Base-by-base conservation (phyloP, 2,113 vertebrate species). In the Takifugu flavidus region DNA sequence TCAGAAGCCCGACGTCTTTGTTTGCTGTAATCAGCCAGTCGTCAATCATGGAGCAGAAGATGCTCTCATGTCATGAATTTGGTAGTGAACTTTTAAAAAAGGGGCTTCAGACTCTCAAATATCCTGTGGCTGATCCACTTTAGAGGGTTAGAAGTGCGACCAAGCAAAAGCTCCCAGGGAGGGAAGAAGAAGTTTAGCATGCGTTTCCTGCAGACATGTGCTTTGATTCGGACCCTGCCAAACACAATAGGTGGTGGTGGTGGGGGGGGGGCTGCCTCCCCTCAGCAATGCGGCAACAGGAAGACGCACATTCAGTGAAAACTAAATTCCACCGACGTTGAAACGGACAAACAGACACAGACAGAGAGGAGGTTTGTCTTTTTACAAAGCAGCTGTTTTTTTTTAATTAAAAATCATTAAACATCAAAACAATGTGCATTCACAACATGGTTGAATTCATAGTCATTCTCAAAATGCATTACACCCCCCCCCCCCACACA, bases 171-270 rank as follows among this genome's bases (percentile, higher is more conserved):
- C 10, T n/a, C 13, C 8, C 14, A 58, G 13, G 20, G 56, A 62
- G 53, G 86, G 84, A 88, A 89, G 84, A 56, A 75, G 59, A 76
- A 70, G 61, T 80, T 42, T 5, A 70, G 71, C 66, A 31, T 86
- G 87, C 77, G 84, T 89, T 92, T 90, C 90, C 88, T 87, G 77
- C 68, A 78, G 84, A 86, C 78, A 67, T 67, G 67, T 74, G 75
- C 87, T 91, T 89, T 88, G 84, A 86, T 87, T 89, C 72, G 25
- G 75, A 65, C 70, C 64, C 59, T 25, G 8, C 15, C 5, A 69
- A 88, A 86, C 74, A 90, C 89, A 91, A 90, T 91, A 62, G 85
- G 56, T n/a, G n/a, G n/a, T n/a, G n/a, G n/a, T n/a, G n/a, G n/a
- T n/a, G n/a, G n/a, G n/a, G n/a, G 61, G 67, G 70, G 70, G 80